phyloP scores from a whole-genome alignment of 2,888 invertebrate species.

The Polydrusus tereticollis region DNA sequence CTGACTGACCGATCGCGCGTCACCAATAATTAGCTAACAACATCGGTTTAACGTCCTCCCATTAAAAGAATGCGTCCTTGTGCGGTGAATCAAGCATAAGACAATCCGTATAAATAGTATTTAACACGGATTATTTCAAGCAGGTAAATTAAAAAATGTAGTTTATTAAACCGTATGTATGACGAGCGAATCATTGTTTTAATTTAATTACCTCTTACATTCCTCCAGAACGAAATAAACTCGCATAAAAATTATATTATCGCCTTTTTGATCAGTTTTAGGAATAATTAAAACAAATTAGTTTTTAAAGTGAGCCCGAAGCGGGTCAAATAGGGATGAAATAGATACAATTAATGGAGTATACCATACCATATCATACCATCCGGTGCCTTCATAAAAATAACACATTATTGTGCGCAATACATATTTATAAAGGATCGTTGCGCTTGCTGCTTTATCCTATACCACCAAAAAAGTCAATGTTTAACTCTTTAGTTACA shows the following conservation, averaged over 20 bases:
- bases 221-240: constrained; percentile 8
- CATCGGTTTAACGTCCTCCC: constrained; percentile 28
- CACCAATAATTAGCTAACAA: constrained; percentile 15
- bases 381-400: too few species aligned
- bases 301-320: constrained; percentile 9
- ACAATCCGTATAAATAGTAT: constrained; percentile 8
- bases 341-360: too few species aligned
- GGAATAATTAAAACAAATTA: constrained; percentile 24
- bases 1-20: constrained; percentile 1
- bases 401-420: too few species aligned
- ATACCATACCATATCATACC: too few species aligned
- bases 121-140: constrained; percentile 3
- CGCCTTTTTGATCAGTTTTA: constrained; percentile 15
- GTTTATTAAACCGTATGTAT: constrained; percentile 28
- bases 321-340: too few species aligned
- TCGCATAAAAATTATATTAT: constrained; percentile 18
- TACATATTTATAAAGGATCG: too few species aligned
- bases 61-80: constrained; percentile 36
- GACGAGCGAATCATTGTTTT: constrained; percentile 30
- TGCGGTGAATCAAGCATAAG: constrained; percentile 27
- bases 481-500: too few species aligned
- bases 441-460: too few species aligned
- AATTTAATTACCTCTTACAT: constrained; percentile 24
- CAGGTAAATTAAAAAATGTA: not conserved
- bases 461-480: too few species aligned